Evolutionary conservation across 2,888 invertebrate species (phyloP).

Genomic region (Pterobdella sp.): DNA sequence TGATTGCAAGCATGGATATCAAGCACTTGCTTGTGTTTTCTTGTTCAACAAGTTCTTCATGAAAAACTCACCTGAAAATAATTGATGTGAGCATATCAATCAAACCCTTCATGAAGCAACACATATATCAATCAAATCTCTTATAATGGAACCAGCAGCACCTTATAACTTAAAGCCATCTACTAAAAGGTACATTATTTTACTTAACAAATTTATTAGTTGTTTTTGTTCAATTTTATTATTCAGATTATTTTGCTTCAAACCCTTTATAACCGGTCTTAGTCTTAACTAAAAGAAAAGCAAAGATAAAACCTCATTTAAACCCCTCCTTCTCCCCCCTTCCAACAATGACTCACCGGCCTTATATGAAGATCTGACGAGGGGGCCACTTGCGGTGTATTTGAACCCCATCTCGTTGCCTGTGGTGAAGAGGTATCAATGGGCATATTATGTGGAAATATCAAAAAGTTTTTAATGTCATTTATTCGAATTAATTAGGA

Average conservation of each 20-base stretch:
- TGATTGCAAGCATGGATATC: too few species aligned
- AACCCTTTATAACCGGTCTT: too few species aligned
- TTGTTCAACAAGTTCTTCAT: conserved; percentile 33
- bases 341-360: conserved; percentile 67
- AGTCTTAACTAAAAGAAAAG: not conserved
- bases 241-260: not conserved
- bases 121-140: too few species aligned
- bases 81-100: conserved; percentile 8
- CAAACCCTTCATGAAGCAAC: too few species aligned
- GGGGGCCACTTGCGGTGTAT: conserved; percentile 92
- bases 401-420: conserved; percentile 69
- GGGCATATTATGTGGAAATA: not conserved
- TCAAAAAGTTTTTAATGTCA: not conserved
- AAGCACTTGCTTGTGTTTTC: too few species aligned
- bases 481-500: not conserved
- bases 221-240: not conserved
- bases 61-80: conserved; percentile 35
- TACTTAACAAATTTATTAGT: not conserved
- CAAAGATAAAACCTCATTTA: not conserved
- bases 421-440: not conserved
- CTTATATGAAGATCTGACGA: conserved; percentile 91
- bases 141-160: too few species aligned
- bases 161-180: not conserved
- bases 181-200: not conserved
- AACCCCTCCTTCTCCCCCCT: not conserved